Base-by-base conservation (phyloP, 2,888 invertebrate species). In the Drosophila maculinotata region DNA sequence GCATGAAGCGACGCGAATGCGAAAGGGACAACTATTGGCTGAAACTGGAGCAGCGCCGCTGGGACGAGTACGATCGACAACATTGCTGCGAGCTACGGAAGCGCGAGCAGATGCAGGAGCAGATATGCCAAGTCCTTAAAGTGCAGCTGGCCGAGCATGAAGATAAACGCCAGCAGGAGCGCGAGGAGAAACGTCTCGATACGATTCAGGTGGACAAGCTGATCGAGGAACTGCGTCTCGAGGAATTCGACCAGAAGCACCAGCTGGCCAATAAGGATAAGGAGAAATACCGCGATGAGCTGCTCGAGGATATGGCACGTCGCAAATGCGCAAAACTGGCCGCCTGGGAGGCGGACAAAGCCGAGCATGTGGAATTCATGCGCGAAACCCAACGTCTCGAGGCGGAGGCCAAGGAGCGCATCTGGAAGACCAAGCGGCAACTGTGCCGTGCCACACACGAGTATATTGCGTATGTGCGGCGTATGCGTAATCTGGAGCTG, bases 11-110 rank as follows among this genome's bases (percentile, higher is more conserved):
- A 0, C 75, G 76, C 0, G 77, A 89, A 8, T 73, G 77, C 26
- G 73, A 88, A 17, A 33, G 78, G 6, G 87, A 90, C 0, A 70
- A 70, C 1, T 82, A 84, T 44, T 90, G 90, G 90, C 12, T 62
- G 3, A 52, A 78, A 10, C 79, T 89, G 6, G 78, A 89, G n/a
- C 57, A 76, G 2, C 72, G 68, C 0, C 76, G 84, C 17, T 69
- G 79, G 31, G 51, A 58, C 5, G 64, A 68, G 0, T 70, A 39
- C 23, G 89, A 91, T 56, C 51, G 63, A 3, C 48, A 35, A 0
- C 82, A 89, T 5, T 30, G 49, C 1, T 51, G 59, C 2, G 90
- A 90, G 53, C 15, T 66, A 2, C 60, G 47, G 9, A 57, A 70
- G 25, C 88, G 86, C 1, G 59, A 70, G 1, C 42, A 69, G 41